These are phyloP conservation scores for Sicus ferrugineus DNA, from an alignment of 2,888 invertebrate species.

Conservation along the genomic window DNA sequence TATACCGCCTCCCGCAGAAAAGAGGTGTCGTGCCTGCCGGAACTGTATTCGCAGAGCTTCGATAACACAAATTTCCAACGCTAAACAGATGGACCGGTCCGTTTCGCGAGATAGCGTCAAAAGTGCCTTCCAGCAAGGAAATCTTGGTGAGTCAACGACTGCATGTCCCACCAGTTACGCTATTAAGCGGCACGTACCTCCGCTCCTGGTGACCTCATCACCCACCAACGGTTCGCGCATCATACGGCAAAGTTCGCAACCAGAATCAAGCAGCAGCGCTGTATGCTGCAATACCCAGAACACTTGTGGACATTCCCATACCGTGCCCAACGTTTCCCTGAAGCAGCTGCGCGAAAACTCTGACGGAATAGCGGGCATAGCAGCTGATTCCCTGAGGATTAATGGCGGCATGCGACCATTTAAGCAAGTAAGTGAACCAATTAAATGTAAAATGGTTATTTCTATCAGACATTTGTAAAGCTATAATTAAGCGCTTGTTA, in stretches of 20 bases:
- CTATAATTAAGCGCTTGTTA: no score
- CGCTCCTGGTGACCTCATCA: constrained; percentile 76
- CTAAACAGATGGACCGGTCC: constrained; percentile 81
- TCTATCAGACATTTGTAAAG: no score
- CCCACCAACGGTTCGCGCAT: constrained; percentile 75
- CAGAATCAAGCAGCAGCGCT: constrained; percentile 62
- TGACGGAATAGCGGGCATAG: constrained; percentile 93
- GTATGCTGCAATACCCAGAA: constrained; percentile 70
- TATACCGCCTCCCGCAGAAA: constrained; percentile 65
- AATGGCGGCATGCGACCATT: constrained; percentile 97
- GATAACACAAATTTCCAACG: constrained; percentile 76
- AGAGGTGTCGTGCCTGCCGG: constrained; percentile 70
- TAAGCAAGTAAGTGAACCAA: constrained; percentile 86
- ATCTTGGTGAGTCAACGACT: constrained; percentile 54
- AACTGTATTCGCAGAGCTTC: constrained; percentile 82
- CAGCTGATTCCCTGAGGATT: constrained; percentile 93
- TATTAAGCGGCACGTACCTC: constrained; percentile 66
- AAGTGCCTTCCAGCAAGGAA: constrained; percentile 71
- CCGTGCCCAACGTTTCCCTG: constrained; percentile 83
- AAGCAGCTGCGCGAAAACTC: constrained; percentile 82
- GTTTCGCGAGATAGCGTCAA: constrained; percentile 84
- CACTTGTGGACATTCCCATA: constrained; percentile 70
- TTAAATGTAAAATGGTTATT: no score
- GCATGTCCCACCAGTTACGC: constrained; percentile 46
- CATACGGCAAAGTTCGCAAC: constrained; percentile 73